phyloP scores from a whole-genome alignment of 2,797 vertebrate genomes.

The Epinephelus coioides region DNA sequence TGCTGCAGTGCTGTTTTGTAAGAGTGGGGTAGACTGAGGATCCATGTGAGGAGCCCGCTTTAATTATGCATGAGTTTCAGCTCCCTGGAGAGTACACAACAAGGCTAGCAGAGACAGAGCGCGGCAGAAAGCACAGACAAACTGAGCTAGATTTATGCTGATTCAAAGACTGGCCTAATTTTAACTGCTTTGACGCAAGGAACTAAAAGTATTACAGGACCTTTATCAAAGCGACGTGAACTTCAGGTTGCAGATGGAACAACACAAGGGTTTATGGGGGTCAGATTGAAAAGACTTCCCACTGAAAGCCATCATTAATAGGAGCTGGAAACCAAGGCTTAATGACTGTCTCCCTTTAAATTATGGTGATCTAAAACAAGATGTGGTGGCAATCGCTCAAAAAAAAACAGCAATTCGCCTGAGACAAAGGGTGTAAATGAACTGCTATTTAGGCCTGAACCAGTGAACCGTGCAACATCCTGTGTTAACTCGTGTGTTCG shows the following conservation, averaged over 20 bases:
- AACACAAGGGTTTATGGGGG: neutral
- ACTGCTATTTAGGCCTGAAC: neutral
- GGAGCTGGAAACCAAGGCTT: neutral
- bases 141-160: slow-evolving; percentile 66
- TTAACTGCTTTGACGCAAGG: slow-evolving; percentile 57
- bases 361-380: neutral
- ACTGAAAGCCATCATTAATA: neutral
- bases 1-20: slow-evolving; percentile 77
- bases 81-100: slow-evolving; percentile 84
- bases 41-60: slow-evolving; percentile 80
- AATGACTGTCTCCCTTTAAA: neutral
- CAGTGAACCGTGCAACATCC: slow-evolving; percentile 21
- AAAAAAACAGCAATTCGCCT: neutral
- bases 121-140: slow-evolving; percentile 62
- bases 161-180: slow-evolving; percentile 80
- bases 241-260: slow-evolving; percentile 16
- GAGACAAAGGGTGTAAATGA: slow-evolving; percentile 30
- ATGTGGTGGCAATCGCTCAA: neutral
- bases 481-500: slow-evolving; percentile 22
- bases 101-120: slow-evolving; percentile 77
- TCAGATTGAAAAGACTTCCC: neutral
- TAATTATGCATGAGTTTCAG: slow-evolving; percentile 88
- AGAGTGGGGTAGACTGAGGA: slow-evolving; percentile 69
- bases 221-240: slow-evolving; percentile 16
- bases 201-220: slow-evolving; percentile 47